Evolutionary conservation across 2,888 invertebrate genomes (phyloP).

Genomic region (Harpalus rubripes): DNA sequence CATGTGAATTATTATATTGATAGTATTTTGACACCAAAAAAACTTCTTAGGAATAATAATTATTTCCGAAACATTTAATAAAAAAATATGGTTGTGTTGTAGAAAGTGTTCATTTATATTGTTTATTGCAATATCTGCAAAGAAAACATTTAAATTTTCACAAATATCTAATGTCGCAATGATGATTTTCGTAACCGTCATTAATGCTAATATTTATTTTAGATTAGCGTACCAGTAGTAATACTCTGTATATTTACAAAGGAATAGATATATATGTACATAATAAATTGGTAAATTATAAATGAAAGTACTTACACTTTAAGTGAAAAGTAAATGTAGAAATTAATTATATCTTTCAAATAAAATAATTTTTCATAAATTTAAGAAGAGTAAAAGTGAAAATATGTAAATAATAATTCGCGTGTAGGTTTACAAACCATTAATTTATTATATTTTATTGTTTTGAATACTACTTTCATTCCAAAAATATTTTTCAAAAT

Average conservation of each 20-base stretch:
- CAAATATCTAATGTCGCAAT: too few species aligned
- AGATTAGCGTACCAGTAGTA: background rate
- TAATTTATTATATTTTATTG: conserved; percentile 12
- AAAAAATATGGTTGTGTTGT: too few species aligned
- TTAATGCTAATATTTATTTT: too few species aligned
- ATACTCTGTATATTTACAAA: background rate
- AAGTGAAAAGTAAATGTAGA: background rate
- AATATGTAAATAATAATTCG: conserved; percentile 31
- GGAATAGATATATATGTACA: background rate
- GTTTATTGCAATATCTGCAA: too few species aligned
- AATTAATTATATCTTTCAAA: background rate
- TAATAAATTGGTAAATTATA: background rate
- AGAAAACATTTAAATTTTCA: too few species aligned
- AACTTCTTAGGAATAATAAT: too few species aligned
- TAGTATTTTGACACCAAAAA: too few species aligned
- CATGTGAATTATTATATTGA: too few species aligned
- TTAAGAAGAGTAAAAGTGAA: conserved; percentile 3
- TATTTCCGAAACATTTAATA: too few species aligned
- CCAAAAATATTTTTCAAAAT: conserved; percentile 19
- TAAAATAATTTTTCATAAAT: background rate
- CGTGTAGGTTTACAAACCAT: background rate
- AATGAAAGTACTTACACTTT: background rate
- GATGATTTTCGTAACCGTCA: too few species aligned
- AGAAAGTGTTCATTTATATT: too few species aligned
- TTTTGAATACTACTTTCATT: conserved; percentile 14